Conservation (phyloP, 2,888 invertebrate genomes). For the Xylota sylvarum region DNA sequence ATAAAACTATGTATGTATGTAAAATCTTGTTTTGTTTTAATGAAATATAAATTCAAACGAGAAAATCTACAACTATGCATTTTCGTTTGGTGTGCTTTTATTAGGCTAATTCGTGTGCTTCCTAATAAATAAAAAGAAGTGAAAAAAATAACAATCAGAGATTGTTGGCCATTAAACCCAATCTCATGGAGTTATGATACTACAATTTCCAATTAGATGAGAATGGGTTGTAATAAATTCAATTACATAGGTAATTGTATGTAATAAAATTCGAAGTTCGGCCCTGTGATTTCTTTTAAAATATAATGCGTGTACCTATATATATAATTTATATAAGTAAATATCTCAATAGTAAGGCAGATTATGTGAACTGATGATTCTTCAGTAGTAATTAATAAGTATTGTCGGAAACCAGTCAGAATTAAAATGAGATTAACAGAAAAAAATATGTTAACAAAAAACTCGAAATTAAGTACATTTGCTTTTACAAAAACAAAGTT, state of each 20-base stretch:
- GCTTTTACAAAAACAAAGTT: slow-evolving; percentile 39
- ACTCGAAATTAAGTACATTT: slow-evolving; percentile 65
- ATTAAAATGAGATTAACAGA: slow-evolving; percentile 40
- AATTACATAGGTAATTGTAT: slow-evolving; percentile 24
- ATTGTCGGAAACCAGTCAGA: slow-evolving; percentile 57
- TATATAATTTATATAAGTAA: slow-evolving; percentile 52
- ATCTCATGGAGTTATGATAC: background rate
- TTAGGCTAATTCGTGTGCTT: slow-evolving; percentile 54
- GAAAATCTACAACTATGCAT: slow-evolving; percentile 44
- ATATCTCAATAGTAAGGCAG: slow-evolving; percentile 74
- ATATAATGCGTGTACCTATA: slow-evolving; percentile 34
- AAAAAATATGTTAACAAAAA: slow-evolving; percentile 15
- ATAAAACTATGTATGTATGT: no score
- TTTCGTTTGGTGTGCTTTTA: slow-evolving; percentile 37
- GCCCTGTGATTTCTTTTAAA: slow-evolving; percentile 34
- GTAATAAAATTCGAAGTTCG: slow-evolving; percentile 35
- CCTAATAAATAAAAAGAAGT: slow-evolving; percentile 33
- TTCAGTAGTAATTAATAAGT: slow-evolving; percentile 40
- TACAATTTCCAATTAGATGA: background rate
- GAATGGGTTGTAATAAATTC: slow-evolving; percentile 17
- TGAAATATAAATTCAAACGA: slow-evolving; percentile 33
- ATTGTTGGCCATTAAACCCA: slow-evolving; percentile 3
- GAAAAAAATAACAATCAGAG: slow-evolving; percentile 17
- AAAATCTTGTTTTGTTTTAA: slow-evolving; percentile 10
- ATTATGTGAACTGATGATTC: slow-evolving; percentile 62